Conservation (phyloP, 2,797 vertebrate genomes). For the Zenarchopterus dispar region DNA sequence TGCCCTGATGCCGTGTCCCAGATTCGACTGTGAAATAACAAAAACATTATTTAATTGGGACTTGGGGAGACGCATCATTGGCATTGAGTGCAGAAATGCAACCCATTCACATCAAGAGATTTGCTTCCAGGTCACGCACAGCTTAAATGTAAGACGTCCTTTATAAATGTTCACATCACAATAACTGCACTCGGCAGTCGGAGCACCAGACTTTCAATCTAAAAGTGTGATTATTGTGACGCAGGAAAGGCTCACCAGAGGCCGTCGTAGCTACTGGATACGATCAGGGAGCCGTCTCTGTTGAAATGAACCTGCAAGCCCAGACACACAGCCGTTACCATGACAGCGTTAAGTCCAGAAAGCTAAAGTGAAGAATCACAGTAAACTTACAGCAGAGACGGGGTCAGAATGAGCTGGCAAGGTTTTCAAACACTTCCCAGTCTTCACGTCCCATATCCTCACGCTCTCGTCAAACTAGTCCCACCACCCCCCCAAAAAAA, state of each 20-base stretch:
- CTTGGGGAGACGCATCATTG: background rate
- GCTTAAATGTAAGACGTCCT: background rate
- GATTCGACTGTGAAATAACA: slow-evolving; percentile 87
- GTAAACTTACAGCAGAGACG: slow-evolving; percentile 92
- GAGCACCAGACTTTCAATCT: background rate
- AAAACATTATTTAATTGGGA: background rate
- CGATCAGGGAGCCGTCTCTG: slow-evolving; percentile 97
- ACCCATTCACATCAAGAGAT: slow-evolving; percentile 2
- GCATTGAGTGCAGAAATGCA: background rate
- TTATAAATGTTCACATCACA: background rate
- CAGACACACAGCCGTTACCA: background rate
- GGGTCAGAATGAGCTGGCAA: slow-evolving; percentile 97
- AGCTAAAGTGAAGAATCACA: background rate
- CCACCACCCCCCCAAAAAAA: background rate
- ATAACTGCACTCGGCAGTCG: background rate
- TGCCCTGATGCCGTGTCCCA: slow-evolving; percentile 99
- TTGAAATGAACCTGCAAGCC: slow-evolving; percentile 94
- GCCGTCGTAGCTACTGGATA: slow-evolving; percentile 98
- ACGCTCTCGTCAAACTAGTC: slow-evolving; percentile 99
- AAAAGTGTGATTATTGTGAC: background rate
- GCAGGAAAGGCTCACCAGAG: slow-evolving; percentile 86
- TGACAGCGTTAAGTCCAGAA: rapidly evolving
- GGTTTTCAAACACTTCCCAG: slow-evolving; percentile 98
- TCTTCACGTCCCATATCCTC: slow-evolving; percentile 99
- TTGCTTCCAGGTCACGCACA: background rate